Conservation (phyloP, 2,797 vertebrate genomes). For the Phataginus tricuspis region DNA sequence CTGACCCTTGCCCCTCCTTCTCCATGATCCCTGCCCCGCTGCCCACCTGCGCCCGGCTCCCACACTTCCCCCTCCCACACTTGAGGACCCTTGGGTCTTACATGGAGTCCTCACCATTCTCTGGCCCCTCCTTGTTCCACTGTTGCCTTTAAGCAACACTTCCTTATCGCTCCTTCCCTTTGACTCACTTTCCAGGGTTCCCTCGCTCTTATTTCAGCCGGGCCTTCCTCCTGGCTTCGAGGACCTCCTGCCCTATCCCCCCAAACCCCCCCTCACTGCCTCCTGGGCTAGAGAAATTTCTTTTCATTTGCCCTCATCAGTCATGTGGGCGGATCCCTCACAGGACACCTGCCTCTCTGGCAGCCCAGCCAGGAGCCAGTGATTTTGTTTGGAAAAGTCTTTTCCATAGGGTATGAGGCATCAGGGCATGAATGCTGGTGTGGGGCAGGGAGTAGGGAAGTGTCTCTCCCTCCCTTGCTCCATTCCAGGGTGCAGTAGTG, state of each 20-base stretch:
- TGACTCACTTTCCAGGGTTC: not conserved
- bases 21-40: not conserved
- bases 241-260: not conserved
- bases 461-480: not conserved
- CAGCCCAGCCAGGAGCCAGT: not conserved
- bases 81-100: not conserved
- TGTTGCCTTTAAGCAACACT: not conserved
- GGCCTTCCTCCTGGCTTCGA: not conserved
- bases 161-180: not conserved
- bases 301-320: not conserved
- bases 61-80: not conserved
- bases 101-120: too few relatives aligned
- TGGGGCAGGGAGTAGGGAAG: fast-evolving
- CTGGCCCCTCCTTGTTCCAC: not conserved
- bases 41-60: too few relatives aligned
- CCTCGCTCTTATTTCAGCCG: not conserved
- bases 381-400: not conserved
- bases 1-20: not conserved
- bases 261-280: not conserved
- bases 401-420: not conserved
- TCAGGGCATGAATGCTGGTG: too few relatives aligned
- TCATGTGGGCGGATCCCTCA: not conserved
- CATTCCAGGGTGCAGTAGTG: not conserved
- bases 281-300: not conserved
- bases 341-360: not conserved